These are phyloP conservation scores for Salticus scenicus DNA, from an alignment of 2,888 invertebrate species.

Conservation along the genomic window DNA sequence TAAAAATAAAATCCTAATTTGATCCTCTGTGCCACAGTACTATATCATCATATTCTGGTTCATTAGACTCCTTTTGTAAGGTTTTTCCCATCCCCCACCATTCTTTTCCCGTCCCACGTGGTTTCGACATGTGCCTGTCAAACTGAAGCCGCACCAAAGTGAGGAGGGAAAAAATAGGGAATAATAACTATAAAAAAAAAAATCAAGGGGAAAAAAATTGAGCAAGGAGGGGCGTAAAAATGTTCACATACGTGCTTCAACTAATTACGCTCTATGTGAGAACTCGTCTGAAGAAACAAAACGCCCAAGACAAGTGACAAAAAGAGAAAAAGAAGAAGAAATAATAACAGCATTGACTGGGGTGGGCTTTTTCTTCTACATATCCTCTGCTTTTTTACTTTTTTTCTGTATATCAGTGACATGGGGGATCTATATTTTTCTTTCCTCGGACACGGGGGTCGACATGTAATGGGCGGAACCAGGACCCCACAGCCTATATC, in stretches of 20 bases:
- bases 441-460: constrained; percentile 5
- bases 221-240: constrained; percentile 18
- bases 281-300: constrained; percentile 54
- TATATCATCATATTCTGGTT: constrained; percentile 17
- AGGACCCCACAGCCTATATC: neutral
- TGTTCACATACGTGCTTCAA: constrained; percentile 56
- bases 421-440: no score
- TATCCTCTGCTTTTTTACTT: neutral
- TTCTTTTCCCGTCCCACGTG: constrained; percentile 46
- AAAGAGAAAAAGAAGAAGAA: constrained; percentile 19
- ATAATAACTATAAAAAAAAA: constrained; percentile 23
- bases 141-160: constrained; percentile 10
- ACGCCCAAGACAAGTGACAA: constrained; percentile 41
- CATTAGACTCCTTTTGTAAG: constrained; percentile 62
- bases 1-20: no score
- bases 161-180: constrained; percentile 6
- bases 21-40: no score
- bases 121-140: constrained; percentile 53
- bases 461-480: neutral
- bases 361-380: neutral
- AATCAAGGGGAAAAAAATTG: neutral
- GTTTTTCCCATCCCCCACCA: neutral
- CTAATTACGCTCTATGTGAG: constrained; percentile 66
- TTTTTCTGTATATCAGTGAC: neutral
- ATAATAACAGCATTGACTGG: neutral